A percentile compares a stretch with the other conserved stretches of the same genome.
phyloP scores from a whole-genome alignment of 2,797 vertebrate species.

The Gymnodraco acuticeps region DNA sequence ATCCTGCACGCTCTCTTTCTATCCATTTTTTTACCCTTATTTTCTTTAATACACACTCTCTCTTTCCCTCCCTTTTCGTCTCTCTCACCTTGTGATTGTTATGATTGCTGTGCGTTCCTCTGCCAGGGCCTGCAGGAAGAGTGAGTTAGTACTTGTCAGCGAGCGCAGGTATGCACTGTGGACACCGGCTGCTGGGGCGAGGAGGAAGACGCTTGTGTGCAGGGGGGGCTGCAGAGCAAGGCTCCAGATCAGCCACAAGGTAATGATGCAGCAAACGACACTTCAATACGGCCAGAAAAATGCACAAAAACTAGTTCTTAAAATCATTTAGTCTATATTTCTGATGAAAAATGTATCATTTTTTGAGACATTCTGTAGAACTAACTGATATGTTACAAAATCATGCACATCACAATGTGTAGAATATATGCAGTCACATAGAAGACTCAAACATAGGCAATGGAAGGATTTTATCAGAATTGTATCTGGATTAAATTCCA shows the following conservation, averaged over 20 bases:
- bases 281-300: neutral
- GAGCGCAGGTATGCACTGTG: constrained; percentile 81
- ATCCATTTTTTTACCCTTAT: constrained; percentile 2
- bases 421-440: neutral
- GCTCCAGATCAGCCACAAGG: constrained; percentile 10
- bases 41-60: constrained; percentile 30
- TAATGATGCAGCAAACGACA: neutral
- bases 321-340: neutral
- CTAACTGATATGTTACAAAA: too few species aligned
- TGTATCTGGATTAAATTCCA: too few species aligned
- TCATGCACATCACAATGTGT: neutral
- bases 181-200: constrained; percentile 63
- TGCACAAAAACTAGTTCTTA: neutral
- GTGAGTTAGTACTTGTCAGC: constrained; percentile 86
- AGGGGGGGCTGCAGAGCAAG: constrained; percentile 14
- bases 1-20: neutral
- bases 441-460: neutral
- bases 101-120: constrained; percentile 80
- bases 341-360: neutral
- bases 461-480: too few species aligned
- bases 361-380: neutral
- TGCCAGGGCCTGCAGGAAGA: constrained; percentile 83
- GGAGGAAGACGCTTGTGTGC: constrained; percentile 28
- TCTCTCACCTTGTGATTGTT: constrained; percentile 74
- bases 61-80: constrained; percentile 22